Evolutionary conservation across 2,888 invertebrate genomes (phyloP), one percentile per base, ranked within the genome.

Genomic region (Augochlorella aurata): DNA sequence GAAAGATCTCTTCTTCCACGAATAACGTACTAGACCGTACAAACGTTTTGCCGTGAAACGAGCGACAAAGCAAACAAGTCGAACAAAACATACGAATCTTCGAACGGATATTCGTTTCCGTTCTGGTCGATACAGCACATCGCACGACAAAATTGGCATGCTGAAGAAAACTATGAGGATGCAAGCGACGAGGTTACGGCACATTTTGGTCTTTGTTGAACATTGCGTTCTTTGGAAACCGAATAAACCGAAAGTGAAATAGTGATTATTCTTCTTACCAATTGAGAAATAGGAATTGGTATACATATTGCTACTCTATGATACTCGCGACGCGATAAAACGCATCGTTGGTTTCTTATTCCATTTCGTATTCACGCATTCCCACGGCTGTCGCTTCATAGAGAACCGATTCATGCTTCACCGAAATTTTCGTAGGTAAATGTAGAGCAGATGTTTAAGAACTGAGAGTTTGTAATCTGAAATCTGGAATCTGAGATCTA

Each of bases 181-280:
- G 89, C 81, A 83, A 76, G 86, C 81, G 80, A 87, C 80, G 81
- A 79, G 81, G 66, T 76, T 86, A 52, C 85, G 79, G 67, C 82
- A 85, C 67, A 76, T 88, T 52, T 76, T 88, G 72, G 83, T 87
- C 81, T 90, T 90, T 82, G 90, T 87, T 76, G 88, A 91, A 91
- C 91, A 84, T 88, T 90, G 89, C 85, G 84, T 87, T 82, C 87
- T 90, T 84, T 90, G 91, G 91, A 92, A 91, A 87, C 90, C 89
- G 81, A 88, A 91, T 87, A 91, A 89, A n/a, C n/a, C n/a, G n/a
- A n/a, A n/a, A 92, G 90, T 92, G 90, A 92, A 92, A 93, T 92
- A 93, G 91, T 92, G 88, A 82, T 85, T 82, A 77, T 44, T 66
- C 45, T 18, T 74, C 52, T 50, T 70, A 45, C 47, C 44, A 58